phyloP scores from a whole-genome alignment of 2,888 invertebrate species.

The Temnothorax rugatulus region DNA sequence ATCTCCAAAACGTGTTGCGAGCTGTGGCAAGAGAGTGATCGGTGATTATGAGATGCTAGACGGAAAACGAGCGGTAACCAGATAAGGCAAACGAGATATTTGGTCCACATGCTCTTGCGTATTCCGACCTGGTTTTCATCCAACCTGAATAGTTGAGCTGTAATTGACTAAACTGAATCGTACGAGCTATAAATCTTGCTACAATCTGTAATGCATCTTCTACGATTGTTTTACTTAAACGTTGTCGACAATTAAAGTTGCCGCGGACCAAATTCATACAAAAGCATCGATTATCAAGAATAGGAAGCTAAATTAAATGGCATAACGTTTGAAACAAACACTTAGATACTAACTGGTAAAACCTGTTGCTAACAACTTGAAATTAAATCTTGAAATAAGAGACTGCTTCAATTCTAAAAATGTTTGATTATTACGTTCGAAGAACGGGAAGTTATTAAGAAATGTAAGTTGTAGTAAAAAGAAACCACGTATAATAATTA shows the following conservation, averaged over 20 bases:
- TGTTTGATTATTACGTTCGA: not conserved
- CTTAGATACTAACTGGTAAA: not conserved
- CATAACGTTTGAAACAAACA: not conserved
- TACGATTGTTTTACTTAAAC: not conserved
- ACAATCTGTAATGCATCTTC: not conserved
- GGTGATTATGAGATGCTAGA: not conserved
- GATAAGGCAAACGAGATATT: slow-evolving; percentile 53
- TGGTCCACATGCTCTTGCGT: slow-evolving; percentile 68
- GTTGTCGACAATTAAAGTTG: not conserved
- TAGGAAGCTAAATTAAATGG: not conserved
- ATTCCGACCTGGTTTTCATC: slow-evolving; percentile 71
- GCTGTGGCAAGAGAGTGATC: not conserved
- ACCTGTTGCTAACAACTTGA: not conserved
- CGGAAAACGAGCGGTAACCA: slow-evolving; percentile 14
- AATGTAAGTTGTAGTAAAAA: not conserved
- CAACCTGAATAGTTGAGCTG: slow-evolving; percentile 50
- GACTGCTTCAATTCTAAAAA: not conserved
- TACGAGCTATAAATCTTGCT: slow-evolving; percentile 22
- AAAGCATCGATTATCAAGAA: not conserved
- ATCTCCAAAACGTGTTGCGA: not conserved
- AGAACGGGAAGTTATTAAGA: not conserved
- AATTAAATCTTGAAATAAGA: not conserved
- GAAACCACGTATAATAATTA: not conserved
- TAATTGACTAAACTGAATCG: slow-evolving; percentile 45
- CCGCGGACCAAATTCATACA: not conserved